These are phyloP conservation scores for Halyomorpha halys DNA, from an alignment of 1,140 invertebrate species.

Conservation along the genomic window DNA sequence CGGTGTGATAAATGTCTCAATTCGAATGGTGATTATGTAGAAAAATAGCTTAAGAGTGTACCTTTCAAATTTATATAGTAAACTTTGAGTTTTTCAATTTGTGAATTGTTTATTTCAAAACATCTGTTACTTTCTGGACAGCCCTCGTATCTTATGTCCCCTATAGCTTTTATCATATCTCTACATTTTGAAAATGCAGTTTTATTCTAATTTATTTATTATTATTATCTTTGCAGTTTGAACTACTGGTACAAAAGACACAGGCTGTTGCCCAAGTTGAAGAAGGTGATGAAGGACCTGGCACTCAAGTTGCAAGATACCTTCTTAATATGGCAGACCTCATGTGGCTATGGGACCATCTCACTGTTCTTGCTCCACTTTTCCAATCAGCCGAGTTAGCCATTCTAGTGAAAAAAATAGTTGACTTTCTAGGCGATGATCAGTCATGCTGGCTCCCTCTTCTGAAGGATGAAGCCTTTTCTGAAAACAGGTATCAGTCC, in stretches of 20 bases:
- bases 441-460: slow-evolving; percentile 16
- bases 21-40: too few relatives aligned
- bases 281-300: slow-evolving; percentile 26
- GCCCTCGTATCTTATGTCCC: too few relatives aligned
- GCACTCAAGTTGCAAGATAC: slow-evolving; percentile 22
- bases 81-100: too few relatives aligned
- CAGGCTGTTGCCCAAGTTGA: slow-evolving; percentile 25
- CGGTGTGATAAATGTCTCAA: too few relatives aligned
- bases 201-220: too few relatives aligned
- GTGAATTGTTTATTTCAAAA: too few relatives aligned
- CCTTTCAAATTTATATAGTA: too few relatives aligned
- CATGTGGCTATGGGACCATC: slow-evolving; percentile 21
- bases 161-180: too few relatives aligned
- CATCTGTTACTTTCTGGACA: too few relatives aligned
- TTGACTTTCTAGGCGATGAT: slow-evolving; percentile 11
- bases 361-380: slow-evolving; percentile 15
- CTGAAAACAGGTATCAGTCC: slow-evolving; percentile 22
- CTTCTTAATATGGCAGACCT: slow-evolving; percentile 4
- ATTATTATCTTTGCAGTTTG: slow-evolving; percentile 6
- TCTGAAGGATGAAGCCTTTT: slow-evolving; percentile 17
- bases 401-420: slow-evolving; percentile 12
- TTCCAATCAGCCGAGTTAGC: slow-evolving; percentile 22
- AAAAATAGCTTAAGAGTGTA: too few relatives aligned
- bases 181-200: too few relatives aligned
- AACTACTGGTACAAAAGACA: slow-evolving; percentile 23